Base-by-base conservation (phyloP, 1,140 invertebrate species). In the Fopius arisanus region DNA sequence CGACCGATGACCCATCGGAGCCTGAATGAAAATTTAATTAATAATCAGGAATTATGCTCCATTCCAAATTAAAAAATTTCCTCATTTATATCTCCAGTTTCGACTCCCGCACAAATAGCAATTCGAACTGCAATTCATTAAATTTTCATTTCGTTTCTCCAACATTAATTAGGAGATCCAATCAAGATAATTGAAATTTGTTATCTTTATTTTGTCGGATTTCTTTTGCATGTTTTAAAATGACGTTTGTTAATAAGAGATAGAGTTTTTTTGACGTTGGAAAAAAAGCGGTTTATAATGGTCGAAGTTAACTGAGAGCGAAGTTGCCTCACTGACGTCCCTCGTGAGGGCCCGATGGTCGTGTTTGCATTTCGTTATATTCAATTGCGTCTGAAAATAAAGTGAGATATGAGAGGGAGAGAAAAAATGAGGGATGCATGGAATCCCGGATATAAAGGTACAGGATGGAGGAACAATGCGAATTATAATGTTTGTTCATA, bases 291-390 rank as follows among this genome's bases (percentile, higher is more conserved):
- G 14, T 31, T 65, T 65, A 65, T 65, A 65, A 65, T 67, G 65
- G 65, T 41, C 37, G 65, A 67, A 67, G 65, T 67, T 67, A 67
- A 41, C 65, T 67, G 65, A 16, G 67, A 26, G 40, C 14, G 43
- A 43, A 43, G 21, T 67, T 59, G 69, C 67, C 28, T 41, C n/a
- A 37, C 78, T 62, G 76, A 43, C 75, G 77, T 82, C 79, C 81
- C 82, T 81, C 75, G 78, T 79, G 81, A 82, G 68, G 54, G 80
- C 80, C 68, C 80, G 79, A 82, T 81, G 81, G 77, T 74, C 73
- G 78, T 87, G 79, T 88, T 87, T 88, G 83, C 85, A 85, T 88
- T 87, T 87, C 86, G 85, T 88, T 88, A 87, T 85, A 84, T 87
- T 86, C 85, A 86, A 87, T 87, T 83, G 84, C 51, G 79, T 80